Percentiles rank a stretch among this genome's conserved stretches.
phyloP scores from a whole-genome alignment of 2,888 invertebrate genomes.

The Campopleginae sp. region DNA sequence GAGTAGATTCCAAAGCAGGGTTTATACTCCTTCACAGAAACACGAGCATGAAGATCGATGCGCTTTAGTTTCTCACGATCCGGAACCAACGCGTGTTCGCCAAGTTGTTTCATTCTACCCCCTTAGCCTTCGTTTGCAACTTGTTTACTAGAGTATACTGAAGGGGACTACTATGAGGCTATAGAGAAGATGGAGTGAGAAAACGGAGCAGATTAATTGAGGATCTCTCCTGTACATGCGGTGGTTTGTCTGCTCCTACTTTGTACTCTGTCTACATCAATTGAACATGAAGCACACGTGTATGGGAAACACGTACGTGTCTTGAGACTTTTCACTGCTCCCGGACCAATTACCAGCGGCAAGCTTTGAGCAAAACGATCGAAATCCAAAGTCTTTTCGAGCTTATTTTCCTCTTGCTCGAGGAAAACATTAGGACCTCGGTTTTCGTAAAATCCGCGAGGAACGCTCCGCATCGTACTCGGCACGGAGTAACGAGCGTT shows the following conservation, averaged over 20 bases:
- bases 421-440: no score
- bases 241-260: conserved; percentile 21
- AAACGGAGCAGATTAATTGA: conserved; percentile 48
- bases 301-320: conserved; percentile 13
- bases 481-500: no score
- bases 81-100: conserved; percentile 37
- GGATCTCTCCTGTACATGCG: conserved; percentile 42
- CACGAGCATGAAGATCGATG: conserved; percentile 55
- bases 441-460: no score
- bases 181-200: conserved; percentile 19
- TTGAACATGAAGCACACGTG: not conserved
- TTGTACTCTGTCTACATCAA: conserved; percentile 12
- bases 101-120: conserved; percentile 53
- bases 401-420: not conserved
- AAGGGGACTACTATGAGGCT: not conserved
- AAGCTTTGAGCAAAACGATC: not conserved
- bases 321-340: conserved; percentile 21
- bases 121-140: conserved; percentile 48
- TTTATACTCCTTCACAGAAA: conserved; percentile 34
- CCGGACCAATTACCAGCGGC: not conserved
- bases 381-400: conserved; percentile 7
- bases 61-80: conserved; percentile 53
- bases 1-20: conserved; percentile 47
- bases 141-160: conserved; percentile 39
- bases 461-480: no score